Evolutionary conservation across 2,797 vertebrate species (phyloP).

Genomic region (Decapterus maruadsi): DNA sequence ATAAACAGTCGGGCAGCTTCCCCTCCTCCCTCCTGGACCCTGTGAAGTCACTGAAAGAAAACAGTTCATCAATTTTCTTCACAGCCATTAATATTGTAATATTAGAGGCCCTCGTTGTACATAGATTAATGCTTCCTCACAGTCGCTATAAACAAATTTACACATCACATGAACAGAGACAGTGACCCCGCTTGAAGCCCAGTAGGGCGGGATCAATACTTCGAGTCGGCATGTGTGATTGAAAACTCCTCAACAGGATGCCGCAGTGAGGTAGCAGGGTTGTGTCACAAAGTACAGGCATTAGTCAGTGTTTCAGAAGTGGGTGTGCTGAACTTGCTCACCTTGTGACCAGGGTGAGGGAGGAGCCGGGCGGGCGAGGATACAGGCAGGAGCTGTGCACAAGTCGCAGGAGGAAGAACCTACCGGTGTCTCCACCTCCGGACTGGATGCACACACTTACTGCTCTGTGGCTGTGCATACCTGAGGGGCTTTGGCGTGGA

Average conservation of each 20-base stretch:
- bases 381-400: constrained; percentile 47
- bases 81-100: constrained; percentile 77
- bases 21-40: constrained; percentile 77
- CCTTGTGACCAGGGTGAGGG: constrained; percentile 53
- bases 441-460: constrained; percentile 68
- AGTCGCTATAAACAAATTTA: constrained; percentile 27
- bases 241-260: not conserved
- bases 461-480: constrained; percentile 72
- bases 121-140: constrained; percentile 38
- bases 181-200: not conserved
- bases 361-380: constrained; percentile 36
- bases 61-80: constrained; percentile 88
- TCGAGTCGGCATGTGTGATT: constrained; percentile 1
- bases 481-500: constrained; percentile 65
- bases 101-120: constrained; percentile 65
- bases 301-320: constrained; percentile 28
- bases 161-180: not conserved
- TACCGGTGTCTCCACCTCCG: constrained; percentile 61
- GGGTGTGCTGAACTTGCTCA: constrained; percentile 55
- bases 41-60: constrained; percentile 86
- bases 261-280: not conserved
- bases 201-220: constrained; percentile 15
- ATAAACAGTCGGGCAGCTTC: constrained; percentile 84
- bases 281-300: constrained; percentile 30
- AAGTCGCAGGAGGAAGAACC: constrained; percentile 60